Evolutionary conservation across 1,140 invertebrate species (phyloP).

Genomic region (Kradibia gibbosae): DNA sequence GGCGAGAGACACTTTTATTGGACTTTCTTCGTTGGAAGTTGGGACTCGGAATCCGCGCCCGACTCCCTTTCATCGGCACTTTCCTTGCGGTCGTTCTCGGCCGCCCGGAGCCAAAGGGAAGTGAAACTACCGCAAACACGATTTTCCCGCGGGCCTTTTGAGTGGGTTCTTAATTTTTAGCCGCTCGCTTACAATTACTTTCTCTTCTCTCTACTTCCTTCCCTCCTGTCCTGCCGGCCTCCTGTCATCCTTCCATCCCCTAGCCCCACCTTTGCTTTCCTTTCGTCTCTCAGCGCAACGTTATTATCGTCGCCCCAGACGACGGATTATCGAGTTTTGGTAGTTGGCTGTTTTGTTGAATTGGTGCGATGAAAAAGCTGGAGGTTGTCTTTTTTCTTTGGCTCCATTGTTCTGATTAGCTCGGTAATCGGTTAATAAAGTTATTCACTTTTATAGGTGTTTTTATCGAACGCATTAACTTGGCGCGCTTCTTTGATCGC

Average conservation of each 20-base stretch:
- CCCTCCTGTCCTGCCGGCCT: background rate
- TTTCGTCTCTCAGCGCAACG: background rate
- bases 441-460: background rate
- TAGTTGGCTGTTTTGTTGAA: background rate
- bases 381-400: background rate
- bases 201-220: background rate
- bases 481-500: background rate
- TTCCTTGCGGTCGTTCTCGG: background rate
- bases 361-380: background rate
- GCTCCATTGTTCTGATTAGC: background rate
- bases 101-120: conserved; percentile 6
- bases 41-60: conserved; percentile 7
- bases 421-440: conserved; percentile 14
- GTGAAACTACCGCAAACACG: conserved; percentile 43
- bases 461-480: background rate
- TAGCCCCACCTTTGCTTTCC: too few species aligned
- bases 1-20: conserved; percentile 51
- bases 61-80: conserved; percentile 22
- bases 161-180: conserved; percentile 35
- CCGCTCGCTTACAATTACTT: background rate
- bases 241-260: background rate
- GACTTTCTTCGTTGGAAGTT: conserved; percentile 48
- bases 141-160: conserved; percentile 41
- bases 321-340: conserved; percentile 9
- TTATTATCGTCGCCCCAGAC: background rate